Conservation (phyloP, 1,140 invertebrate species). For the Zaprionus gabonicus region DNA sequence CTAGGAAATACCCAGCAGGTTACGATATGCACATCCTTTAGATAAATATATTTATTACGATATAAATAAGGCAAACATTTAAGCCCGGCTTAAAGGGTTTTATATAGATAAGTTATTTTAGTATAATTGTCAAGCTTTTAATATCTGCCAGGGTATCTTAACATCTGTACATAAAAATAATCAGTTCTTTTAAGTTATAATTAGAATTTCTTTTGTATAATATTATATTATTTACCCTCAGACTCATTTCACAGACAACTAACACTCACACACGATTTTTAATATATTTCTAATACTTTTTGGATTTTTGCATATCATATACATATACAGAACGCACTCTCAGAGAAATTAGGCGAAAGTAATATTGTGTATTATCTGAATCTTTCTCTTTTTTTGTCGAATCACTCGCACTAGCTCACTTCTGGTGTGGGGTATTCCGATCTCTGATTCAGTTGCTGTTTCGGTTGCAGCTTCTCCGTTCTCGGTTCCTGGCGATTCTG, state of each 20-base stretch:
- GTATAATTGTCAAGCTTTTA: background rate
- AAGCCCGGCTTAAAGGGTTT: background rate
- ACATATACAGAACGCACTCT: background rate
- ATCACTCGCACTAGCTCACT: background rate
- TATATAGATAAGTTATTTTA: background rate
- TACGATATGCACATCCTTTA: background rate
- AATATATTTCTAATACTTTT: background rate
- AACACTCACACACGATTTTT: background rate
- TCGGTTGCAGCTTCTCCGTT: constrained; percentile 43
- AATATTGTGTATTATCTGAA: background rate
- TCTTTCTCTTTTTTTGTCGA: background rate
- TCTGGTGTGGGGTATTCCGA: background rate
- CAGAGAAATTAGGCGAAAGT: background rate
- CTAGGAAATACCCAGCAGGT: background rate
- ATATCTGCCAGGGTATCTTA: background rate
- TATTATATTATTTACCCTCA: background rate
- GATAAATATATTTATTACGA: no score
- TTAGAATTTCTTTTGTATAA: background rate
- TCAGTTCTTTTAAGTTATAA: background rate
- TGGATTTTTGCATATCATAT: background rate
- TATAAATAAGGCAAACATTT: background rate
- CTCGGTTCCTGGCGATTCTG: constrained; percentile 26
- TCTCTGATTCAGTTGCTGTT: background rate
- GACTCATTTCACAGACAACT: background rate
- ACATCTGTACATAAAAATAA: background rate